phyloP scores from a whole-genome alignment of 2,888 invertebrate genomes.

The Odontothrips loti region DNA sequence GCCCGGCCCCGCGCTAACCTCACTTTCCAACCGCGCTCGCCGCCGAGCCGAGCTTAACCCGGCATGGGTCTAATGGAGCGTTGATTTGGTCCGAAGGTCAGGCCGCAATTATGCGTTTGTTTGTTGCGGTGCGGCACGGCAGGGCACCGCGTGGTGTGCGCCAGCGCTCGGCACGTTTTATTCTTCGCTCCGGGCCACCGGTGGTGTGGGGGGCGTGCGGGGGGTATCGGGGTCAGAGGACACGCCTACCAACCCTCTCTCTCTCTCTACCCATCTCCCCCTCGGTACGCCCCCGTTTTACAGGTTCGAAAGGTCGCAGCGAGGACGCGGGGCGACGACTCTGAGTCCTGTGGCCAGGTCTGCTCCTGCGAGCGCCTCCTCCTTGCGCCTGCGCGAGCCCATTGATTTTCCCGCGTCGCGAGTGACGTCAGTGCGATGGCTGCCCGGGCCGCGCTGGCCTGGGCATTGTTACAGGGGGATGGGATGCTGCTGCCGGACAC shows the following conservation, averaged over 20 bases:
- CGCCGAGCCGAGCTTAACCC: background rate
- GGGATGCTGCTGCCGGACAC: no score
- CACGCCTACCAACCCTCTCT: no score
- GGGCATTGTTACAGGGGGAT: no score
- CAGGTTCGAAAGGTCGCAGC: background rate
- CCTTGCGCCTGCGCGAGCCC: background rate
- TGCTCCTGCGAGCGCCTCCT: background rate
- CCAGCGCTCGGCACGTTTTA: background rate
- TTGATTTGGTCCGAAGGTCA: conserved; percentile 17
- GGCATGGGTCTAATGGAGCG: background rate
- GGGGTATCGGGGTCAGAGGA: background rate
- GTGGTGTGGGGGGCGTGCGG: background rate
- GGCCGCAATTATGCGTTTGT: conserved; percentile 18
- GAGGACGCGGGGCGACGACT: no score
- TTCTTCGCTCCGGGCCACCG: background rate
- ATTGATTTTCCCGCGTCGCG: background rate
- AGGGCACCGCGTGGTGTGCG: background rate
- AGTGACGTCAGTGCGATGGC: background rate
- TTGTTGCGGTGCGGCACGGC: conserved; percentile 2
- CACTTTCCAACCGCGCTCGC: background rate
- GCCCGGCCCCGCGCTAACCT: conserved; percentile 23
- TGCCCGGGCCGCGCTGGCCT: background rate
- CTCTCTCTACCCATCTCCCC: background rate
- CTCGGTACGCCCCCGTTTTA: background rate
- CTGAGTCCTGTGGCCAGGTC: no score